A percentile compares a stretch with the other conserved stretches of the same genome.
phyloP scores from a whole-genome alignment of 2,113 vertebrate species.

The Gallinago undulata region DNA sequence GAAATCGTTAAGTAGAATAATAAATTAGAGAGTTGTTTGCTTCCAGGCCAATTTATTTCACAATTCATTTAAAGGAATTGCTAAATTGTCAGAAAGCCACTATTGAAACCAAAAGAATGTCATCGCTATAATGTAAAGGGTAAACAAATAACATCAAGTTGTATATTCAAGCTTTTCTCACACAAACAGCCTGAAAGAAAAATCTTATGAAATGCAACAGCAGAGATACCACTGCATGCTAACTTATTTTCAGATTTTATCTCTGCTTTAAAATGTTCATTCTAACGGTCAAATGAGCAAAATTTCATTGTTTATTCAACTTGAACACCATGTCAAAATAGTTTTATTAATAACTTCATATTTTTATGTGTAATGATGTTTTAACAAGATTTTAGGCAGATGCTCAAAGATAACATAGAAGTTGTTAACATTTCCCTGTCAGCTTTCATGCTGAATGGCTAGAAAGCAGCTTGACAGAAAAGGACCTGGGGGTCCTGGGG shows the following conservation, averaged over 20 bases:
- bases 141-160: not conserved
- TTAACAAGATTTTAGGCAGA: not conserved
- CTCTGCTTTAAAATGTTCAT: not conserved
- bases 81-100: conserved; percentile 38
- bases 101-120: not conserved
- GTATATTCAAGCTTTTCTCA: not conserved
- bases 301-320: not conserved
- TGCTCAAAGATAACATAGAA: not conserved
- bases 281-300: not conserved
- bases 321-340: not conserved
- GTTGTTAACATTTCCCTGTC: not conserved
- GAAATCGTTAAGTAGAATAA: not conserved
- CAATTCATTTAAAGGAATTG: conserved; percentile 35
- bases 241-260: not conserved
- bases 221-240: not conserved
- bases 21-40: not conserved
- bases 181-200: not conserved
- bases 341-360: not conserved
- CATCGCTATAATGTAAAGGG: not conserved
- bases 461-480: not conserved
- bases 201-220: not conserved
- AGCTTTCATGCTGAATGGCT: not conserved
- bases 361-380: not conserved
- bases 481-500: not conserved
- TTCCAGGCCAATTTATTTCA: conserved; percentile 24